Base-by-base conservation (phyloP, 2,797 vertebrate genomes). In the Picus viridis region DNA sequence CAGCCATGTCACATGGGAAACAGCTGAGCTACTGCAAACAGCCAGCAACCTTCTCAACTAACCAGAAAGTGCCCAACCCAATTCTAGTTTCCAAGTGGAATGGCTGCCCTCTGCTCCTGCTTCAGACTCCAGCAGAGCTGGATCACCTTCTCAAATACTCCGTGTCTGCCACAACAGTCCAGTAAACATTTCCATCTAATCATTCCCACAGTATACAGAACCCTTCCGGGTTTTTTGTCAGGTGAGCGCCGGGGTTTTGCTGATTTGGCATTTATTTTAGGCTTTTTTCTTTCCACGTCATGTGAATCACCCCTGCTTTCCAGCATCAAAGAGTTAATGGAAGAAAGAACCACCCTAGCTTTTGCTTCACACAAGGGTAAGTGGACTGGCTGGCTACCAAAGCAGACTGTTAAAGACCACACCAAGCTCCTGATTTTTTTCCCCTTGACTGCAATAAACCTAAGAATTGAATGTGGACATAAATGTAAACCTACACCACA, bases 401-500 rank as follows among this genome's bases (percentile, higher is more conserved):
- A 95, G 90, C 62, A 91, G 86, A 92, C 65, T 90, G 73, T 72
- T 92, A 95, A 93, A 94, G 77, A 74, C 68, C 73, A 64, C 64
- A 79, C 62, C 0, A 1, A 92, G 90, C 88, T 95, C 80, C 94
- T 75, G 58, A 76, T 32, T 91, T 93, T 89, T 24, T 30, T 64
- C 29, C 75, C 73, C 80, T 54, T 1, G 0, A 49, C 34, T 91
- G 80, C 61, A 79, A 82, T 86, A 94, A 89, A 80, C 2, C 1
- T 29, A 89, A 94, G 36, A 65, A 83, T 73, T 85, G 65, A 74
- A 90, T 24, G 86, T n/a, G 59, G 94, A 91, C 58, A 36, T 36
- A 79, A 93, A 90, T 56, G 83, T 93, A 95, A 96, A 95, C 86
- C 72, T 83, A 84, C 81, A 82, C 36, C 78, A 81, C 83, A 92